Base-by-base conservation (phyloP, 92 coral and sea anemone genomes). In the Montipora capitata region DNA sequence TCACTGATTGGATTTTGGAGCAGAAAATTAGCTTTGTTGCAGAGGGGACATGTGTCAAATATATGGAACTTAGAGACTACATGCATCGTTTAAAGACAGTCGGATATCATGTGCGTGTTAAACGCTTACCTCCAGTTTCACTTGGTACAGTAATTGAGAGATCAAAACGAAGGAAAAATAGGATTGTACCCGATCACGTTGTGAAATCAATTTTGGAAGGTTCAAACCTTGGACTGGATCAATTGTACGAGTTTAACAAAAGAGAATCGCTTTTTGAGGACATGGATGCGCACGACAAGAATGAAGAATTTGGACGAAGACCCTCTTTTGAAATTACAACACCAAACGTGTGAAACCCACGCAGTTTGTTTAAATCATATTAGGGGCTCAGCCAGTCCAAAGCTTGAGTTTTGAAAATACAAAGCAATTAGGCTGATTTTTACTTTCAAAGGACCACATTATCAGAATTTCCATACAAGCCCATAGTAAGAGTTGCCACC, bases 1-100 rank as follows among this genome's bases (percentile, higher is more conserved):
- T 97, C 63, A 97, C 99, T 4, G 99, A 97, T 92, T 97, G 99
- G 99, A 97, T 97, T 49, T 83, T 97, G 95, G 95, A 88, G 63
- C 92, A 93, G 78, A 97, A 90, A 74, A 97, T 97, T 3, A 96
- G 98, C 81, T 97, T 97, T 73, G 96, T 97, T 14, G 99, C 99
- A 11, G 98, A 96, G 79, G 98, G 98, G 13, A 97, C 99, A n/a
- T 97, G 99, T 77, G 99, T 97, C 40, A 97, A 94, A 77, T 92
- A 90, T 63, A 68, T 82, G 42, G 99, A 97, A 72, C 96, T 97
- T 14, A 94, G 94, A 6, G 98, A 96, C 71, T 97, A 96, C 77
- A 90, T 97, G 97, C 88, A 91, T 43, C 92, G 99, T 14, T 88
- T 97, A 45, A 96, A 96, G 81, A 78, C 88, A 7, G 94, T 91